Conservation (phyloP, 2,113 vertebrate genomes). For the Pithys albifrons region DNA sequence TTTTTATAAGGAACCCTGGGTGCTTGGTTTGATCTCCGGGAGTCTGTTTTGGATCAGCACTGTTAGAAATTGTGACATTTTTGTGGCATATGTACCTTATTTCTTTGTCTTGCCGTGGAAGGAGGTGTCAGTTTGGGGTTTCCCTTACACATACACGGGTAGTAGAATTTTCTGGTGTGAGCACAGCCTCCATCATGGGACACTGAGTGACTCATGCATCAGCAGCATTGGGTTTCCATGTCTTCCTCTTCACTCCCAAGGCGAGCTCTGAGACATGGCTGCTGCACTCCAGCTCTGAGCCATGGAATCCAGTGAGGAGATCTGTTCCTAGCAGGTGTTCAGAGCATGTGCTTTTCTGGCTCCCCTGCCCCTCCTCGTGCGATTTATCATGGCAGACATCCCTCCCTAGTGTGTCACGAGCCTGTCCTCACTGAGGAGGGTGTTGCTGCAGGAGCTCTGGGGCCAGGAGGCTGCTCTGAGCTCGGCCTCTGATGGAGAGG, state of each 20-base stretch:
- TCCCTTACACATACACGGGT: not conserved
- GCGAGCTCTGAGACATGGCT: not conserved
- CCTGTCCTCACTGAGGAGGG: not conserved
- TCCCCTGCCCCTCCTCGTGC: not conserved
- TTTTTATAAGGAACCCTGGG: constrained; percentile 2
- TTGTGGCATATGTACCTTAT: not conserved
- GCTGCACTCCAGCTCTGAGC: not conserved
- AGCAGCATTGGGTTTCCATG: not conserved
- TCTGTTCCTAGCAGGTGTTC: constrained; percentile 18
- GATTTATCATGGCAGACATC: not conserved
- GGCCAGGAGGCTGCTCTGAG: not conserved
- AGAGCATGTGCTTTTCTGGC: not conserved
- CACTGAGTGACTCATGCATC: not conserved
- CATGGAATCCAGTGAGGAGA: not conserved
- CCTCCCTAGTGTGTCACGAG: not conserved
- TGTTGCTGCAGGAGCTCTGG: not conserved
- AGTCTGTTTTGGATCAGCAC: not conserved
- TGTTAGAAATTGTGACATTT: not conserved
- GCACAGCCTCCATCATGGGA: not conserved
- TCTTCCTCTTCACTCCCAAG: not conserved
- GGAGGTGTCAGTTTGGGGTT: not conserved
- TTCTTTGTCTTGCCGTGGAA: not conserved
- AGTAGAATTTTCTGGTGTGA: not conserved
- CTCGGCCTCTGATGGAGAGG: not conserved
- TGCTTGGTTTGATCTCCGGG: not conserved